phyloP scores from a whole-genome alignment of 2,113 vertebrate genomes.

The Salminus brasiliensis region DNA sequence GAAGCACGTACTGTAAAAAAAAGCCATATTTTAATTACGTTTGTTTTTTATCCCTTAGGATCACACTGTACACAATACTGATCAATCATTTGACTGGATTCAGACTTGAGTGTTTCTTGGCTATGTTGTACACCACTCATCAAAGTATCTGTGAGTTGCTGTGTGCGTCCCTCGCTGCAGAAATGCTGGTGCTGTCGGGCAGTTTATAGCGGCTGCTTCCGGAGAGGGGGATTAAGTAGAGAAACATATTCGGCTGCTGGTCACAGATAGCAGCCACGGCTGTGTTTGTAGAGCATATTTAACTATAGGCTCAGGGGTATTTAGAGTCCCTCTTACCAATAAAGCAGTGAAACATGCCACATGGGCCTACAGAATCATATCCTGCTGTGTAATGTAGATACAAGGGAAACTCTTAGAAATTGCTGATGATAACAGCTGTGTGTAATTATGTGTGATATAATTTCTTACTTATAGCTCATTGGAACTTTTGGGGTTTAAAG shows the following conservation, averaged over 20 bases:
- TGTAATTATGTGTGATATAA: no score
- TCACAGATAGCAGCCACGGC: slow-evolving; percentile 41
- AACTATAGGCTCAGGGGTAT: slow-evolving; percentile 21
- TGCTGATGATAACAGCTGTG: no score
- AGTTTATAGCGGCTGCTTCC: slow-evolving; percentile 39
- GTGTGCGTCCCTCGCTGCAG: neutral
- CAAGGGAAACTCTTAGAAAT: neutral
- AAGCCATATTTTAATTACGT: no score
- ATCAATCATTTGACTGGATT: neutral
- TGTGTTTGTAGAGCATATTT: slow-evolving; percentile 40
- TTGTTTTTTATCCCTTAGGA: no score
- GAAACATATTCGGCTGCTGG: slow-evolving; percentile 35
- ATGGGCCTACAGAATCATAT: slow-evolving; percentile 6
- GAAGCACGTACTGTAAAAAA: no score
- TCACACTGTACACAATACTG: no score
- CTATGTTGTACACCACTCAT: neutral
- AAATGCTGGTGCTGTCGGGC: slow-evolving; percentile 25
- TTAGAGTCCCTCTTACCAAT: slow-evolving; percentile 17
- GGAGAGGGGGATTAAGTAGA: slow-evolving; percentile 42
- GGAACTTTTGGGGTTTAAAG: no score
- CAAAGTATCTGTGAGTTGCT: slow-evolving; percentile 5
- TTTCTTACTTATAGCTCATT: no score
- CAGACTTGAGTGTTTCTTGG: neutral
- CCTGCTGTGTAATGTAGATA: slow-evolving; percentile 14
- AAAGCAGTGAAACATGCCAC: slow-evolving; percentile 7